Base-by-base conservation (phyloP, 1,140 invertebrate genomes). In the Pissodes strobi region DNA sequence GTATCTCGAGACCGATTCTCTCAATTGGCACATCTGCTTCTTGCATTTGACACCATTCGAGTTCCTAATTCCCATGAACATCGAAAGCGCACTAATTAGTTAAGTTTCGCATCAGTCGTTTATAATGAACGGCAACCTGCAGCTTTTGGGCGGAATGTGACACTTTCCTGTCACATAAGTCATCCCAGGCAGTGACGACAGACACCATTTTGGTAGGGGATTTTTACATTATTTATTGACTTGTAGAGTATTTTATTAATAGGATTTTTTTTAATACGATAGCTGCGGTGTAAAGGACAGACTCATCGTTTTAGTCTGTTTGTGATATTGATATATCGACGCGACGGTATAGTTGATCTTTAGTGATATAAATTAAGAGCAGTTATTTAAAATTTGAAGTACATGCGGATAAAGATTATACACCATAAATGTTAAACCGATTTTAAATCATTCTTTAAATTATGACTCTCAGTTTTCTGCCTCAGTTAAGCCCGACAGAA, bases 141-240 rank as follows among this genome's bases (percentile, higher is more conserved):
- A 37, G 49, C 23, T 53, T 53, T 53, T 38, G 34, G 49, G 49
- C 49, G 49, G 49, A 53, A 53, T 53, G 49, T 53, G 49, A 53
- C 49, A 53, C 49, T 53, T 53, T 53, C 49, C 49, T 53, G 49
- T 53, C 49, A 21, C 49, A 53, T 53, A 53, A 53, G 27, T 53
- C 49, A 53, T 53, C 49, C 49, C 49, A 22, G 49, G 8, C 21
- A 53, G 27, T 25, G 49, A 37, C 49, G 49, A 53, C 49, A 53
- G 49, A 53, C 34, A 53, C 25, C 34, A 38, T 53, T 53, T 37
- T 53, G 49, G 13, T 30, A 12, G 23, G 49, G 25, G 25, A 53
- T 53, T 53, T 38, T 53, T 53, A 21, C n/a, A 53, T 37, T 53
- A 53, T 53, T 53, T 53, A 53, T 53, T 48, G 45, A 48, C 45